Evolutionary conservation across 1,140 invertebrate species (phyloP).

Genomic region (Adelges cooleyi): DNA sequence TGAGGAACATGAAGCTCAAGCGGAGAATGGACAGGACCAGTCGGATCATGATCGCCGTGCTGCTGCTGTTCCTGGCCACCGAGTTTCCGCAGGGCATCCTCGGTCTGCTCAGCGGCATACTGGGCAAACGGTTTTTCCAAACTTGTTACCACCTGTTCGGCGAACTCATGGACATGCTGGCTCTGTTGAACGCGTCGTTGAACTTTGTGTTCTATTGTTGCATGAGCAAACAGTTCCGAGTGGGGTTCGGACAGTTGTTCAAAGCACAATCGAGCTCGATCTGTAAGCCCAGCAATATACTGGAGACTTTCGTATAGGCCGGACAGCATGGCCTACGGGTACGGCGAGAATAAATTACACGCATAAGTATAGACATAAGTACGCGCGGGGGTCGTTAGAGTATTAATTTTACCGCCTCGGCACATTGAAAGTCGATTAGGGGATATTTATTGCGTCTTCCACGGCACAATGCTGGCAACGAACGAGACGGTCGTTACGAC

Average conservation of each 20-base stretch:
- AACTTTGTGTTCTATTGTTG: conserved; percentile 97
- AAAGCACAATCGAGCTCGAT: conserved; percentile 50
- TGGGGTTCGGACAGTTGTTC: conserved; percentile 65
- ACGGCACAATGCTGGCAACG: too few species aligned
- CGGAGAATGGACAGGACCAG: conserved; percentile 75
- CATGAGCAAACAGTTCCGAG: conserved; percentile 92
- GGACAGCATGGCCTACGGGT: too few species aligned
- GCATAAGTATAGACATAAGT: too few species aligned
- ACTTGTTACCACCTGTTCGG: conserved; percentile 63
- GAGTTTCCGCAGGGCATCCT: conserved; percentile 78
- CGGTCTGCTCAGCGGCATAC: conserved; percentile 58
- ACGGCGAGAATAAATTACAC: too few species aligned
- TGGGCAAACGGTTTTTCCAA: conserved; percentile 58
- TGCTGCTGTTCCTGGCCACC: conserved; percentile 76
- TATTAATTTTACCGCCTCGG: too few species aligned
- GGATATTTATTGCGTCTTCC: too few species aligned
- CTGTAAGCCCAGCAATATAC: conserved; percentile 37
- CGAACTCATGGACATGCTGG: conserved; percentile 81
- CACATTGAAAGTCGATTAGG: too few species aligned
- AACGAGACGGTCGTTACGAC: too few species aligned
- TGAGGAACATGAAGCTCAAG: not conserved
- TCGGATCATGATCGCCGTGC: conserved; percentile 80
- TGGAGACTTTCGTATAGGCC: conserved; percentile 15
- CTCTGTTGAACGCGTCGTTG: conserved; percentile 88
- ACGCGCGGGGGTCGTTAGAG: too few species aligned